phyloP scores from a whole-genome alignment of 2,888 invertebrate genomes.

The Seira ritae region DNA sequence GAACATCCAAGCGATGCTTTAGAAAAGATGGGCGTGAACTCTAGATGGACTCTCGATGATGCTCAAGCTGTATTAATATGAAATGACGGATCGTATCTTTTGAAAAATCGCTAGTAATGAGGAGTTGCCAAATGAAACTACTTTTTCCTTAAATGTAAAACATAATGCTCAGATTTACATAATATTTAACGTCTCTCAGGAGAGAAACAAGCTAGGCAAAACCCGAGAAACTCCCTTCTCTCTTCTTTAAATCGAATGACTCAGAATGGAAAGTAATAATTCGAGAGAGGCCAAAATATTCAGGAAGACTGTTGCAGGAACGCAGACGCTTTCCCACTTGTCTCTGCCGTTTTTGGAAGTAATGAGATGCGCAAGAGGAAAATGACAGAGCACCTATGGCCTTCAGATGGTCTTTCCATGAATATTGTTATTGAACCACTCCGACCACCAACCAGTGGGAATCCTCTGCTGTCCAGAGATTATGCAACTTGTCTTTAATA shows the following conservation, averaged over 20 bases:
- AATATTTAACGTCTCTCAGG: background rate
- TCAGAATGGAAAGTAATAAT: background rate
- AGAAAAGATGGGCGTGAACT: conserved; percentile 7
- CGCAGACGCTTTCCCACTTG: background rate
- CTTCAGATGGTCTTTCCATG: background rate
- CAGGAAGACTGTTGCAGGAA: background rate
- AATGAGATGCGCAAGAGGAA: background rate
- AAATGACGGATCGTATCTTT: background rate
- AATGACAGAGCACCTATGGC: background rate
- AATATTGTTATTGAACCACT: background rate
- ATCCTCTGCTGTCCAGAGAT: background rate
- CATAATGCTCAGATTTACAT: background rate
- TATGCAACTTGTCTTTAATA: background rate
- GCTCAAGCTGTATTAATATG: no score
- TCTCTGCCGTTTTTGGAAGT: background rate
- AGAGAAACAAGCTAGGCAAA: background rate
- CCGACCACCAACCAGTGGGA: background rate
- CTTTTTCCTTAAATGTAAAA: conserved; percentile 11
- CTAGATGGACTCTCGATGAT: no score
- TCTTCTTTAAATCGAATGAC: background rate
- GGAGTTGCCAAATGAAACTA: conserved; percentile 5
- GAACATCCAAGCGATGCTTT: background rate
- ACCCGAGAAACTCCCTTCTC: background rate
- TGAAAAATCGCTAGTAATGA: background rate
- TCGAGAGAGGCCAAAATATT: no score